These are phyloP conservation scores for Ooceraea biroi DNA, from an alignment of 1,140 invertebrate species.

Conservation along the genomic window DNA sequence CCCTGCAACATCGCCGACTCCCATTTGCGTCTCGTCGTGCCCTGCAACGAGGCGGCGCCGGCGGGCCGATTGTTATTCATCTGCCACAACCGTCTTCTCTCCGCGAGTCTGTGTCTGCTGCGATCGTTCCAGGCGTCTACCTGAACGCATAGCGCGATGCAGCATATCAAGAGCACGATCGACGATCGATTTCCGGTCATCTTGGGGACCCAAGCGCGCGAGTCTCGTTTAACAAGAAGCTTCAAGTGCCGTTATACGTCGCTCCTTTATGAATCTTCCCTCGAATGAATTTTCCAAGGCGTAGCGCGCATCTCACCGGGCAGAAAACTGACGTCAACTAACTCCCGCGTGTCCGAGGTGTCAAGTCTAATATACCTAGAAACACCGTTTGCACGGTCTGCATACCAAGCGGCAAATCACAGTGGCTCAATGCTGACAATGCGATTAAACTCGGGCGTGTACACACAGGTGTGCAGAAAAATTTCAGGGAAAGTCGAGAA, in stretches of 20 bases:
- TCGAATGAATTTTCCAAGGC: background rate
- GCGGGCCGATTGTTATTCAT: conserved; percentile 18
- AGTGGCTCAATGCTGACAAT: background rate
- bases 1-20: conserved; percentile 19
- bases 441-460: background rate
- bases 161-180: conserved; percentile 43
- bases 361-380: conserved; percentile 61
- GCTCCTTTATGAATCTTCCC: background rate
- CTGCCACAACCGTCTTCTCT: conserved; percentile 60
- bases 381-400: conserved; percentile 63
- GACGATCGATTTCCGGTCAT: background rate
- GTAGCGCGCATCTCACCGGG: background rate
- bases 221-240: background rate
- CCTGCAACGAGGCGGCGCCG: background rate
- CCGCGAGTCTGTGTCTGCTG: conserved; percentile 31
- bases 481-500: conserved; percentile 53
- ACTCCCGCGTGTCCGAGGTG: conserved; percentile 13
- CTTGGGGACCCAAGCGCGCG: background rate
- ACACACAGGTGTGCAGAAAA: background rate
- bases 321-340: background rate
- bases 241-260: background rate
- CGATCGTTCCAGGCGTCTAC: conserved; percentile 51
- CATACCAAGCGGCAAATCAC: conserved; percentile 39
- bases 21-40: conserved; percentile 9
- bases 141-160: background rate